Percentiles rank a stretch among this genome's conserved stretches.
Evolutionary conservation across 2,113 vertebrate species (phyloP).

Genomic region (Periophthalmus modestus): DNA sequence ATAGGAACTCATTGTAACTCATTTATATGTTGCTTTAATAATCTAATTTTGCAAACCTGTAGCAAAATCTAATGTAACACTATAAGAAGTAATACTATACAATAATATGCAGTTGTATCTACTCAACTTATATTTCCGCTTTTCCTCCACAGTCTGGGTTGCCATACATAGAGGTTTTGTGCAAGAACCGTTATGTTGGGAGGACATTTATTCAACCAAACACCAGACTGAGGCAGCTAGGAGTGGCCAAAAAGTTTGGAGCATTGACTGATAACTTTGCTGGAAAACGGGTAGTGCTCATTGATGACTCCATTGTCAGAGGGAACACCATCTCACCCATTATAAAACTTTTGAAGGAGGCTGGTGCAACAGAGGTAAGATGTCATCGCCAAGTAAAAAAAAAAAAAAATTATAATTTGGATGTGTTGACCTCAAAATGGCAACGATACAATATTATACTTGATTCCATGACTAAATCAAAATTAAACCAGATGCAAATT

Average conservation of each 20-base stretch:
- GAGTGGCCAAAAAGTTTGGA: slow-evolving; percentile 98
- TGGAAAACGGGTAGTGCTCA: slow-evolving; percentile 91
- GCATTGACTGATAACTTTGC: slow-evolving; percentile 95
- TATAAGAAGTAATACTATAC: background rate
- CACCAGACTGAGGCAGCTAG: slow-evolving; percentile 93
- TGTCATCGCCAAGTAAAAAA: too few species aligned
- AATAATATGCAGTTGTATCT: too few species aligned
- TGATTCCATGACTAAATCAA: too few species aligned
- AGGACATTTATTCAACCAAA: slow-evolving; percentile 98
- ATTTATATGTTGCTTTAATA: background rate
- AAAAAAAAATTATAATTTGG: too few species aligned
- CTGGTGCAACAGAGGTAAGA: slow-evolving; percentile 92
- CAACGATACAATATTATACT: too few species aligned
- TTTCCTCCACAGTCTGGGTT: slow-evolving; percentile 82
- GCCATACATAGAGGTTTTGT: slow-evolving; percentile 93
- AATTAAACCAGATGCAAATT: too few species aligned
- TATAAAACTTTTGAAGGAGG: slow-evolving; percentile 95
- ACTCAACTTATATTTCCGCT: background rate
- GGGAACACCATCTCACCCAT: slow-evolving; percentile 98
- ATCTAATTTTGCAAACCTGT: background rate
- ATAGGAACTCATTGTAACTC: background rate
- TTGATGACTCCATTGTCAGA: slow-evolving; percentile 97
- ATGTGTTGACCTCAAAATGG: too few species aligned
- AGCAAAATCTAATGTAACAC: background rate
- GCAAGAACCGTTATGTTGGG: slow-evolving; percentile 97